phyloP scores from a whole-genome alignment of 2,797 vertebrate species.

The Poeciliopsis gracilis region DNA sequence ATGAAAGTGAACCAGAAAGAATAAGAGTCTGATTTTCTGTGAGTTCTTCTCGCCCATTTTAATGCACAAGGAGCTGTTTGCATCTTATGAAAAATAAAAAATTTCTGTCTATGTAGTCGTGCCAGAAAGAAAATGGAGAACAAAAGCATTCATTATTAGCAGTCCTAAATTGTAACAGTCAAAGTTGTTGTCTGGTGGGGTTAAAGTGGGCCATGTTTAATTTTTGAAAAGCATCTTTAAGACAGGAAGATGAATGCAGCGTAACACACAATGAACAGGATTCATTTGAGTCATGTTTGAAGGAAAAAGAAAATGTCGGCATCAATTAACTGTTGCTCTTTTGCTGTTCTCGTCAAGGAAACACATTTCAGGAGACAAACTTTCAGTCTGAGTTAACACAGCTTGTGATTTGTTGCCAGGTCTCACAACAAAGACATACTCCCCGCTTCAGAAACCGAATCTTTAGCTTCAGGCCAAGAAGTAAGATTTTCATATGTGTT shows the following conservation, averaged over 20 bases:
- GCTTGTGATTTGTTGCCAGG: background rate
- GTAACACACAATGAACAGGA: background rate
- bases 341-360: background rate
- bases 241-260: background rate
- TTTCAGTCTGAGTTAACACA: conserved; percentile 5
- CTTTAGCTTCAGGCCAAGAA: background rate
- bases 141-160: background rate
- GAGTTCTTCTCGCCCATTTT: background rate
- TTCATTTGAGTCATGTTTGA: background rate
- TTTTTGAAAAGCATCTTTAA: background rate
- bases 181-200: background rate
- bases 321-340: conserved; percentile 1
- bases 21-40: background rate
- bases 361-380: background rate
- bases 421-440: background rate
- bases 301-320: background rate
- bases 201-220: conserved; percentile 2
- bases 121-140: background rate
- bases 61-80: background rate
- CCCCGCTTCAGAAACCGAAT: background rate
- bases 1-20: background rate
- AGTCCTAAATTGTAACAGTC: background rate
- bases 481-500: background rate
- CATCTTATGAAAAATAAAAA: background rate
- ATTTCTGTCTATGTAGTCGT: too few species aligned